phyloP scores from a whole-genome alignment of 2,888 invertebrate genomes.

The Dorcus parallelipipedus region DNA sequence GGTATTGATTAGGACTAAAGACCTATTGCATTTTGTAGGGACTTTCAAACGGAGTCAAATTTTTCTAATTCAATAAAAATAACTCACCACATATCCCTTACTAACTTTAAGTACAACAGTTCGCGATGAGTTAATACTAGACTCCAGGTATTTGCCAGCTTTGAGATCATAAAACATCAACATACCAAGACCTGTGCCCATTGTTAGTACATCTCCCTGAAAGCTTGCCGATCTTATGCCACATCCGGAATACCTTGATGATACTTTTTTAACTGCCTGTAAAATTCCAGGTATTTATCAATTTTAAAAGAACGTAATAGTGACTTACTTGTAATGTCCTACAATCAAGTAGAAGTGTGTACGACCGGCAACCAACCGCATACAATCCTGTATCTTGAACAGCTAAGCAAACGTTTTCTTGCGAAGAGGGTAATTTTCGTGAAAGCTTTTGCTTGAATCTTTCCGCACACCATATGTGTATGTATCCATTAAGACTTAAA shows the following conservation, averaged over 20 bases:
- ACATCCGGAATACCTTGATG: constrained; percentile 85
- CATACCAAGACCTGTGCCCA: constrained; percentile 89
- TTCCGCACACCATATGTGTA: constrained; percentile 91
- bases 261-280: constrained; percentile 71
- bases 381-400: constrained; percentile 84
- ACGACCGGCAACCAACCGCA: constrained; percentile 91
- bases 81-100: constrained; percentile 81
- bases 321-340: constrained; percentile 69
- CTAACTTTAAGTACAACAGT: constrained; percentile 85
- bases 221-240: constrained; percentile 91
- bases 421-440: constrained; percentile 80
- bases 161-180: constrained; percentile 92
- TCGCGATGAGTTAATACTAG: constrained; percentile 82
- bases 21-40: background rate
- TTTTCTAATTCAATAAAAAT: background rate
- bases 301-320: too few relatives aligned
- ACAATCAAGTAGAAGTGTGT: constrained; percentile 85
- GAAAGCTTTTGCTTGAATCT: constrained; percentile 85
- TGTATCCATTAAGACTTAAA: constrained; percentile 87
- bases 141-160: constrained; percentile 87
- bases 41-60: too few relatives aligned
- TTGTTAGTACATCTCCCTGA: constrained; percentile 83
- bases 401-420: constrained; percentile 91
- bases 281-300: constrained; percentile 15
- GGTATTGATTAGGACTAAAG: background rate